Conservation (phyloP, 2,888 invertebrate species). For the Drosophila infuscata region DNA sequence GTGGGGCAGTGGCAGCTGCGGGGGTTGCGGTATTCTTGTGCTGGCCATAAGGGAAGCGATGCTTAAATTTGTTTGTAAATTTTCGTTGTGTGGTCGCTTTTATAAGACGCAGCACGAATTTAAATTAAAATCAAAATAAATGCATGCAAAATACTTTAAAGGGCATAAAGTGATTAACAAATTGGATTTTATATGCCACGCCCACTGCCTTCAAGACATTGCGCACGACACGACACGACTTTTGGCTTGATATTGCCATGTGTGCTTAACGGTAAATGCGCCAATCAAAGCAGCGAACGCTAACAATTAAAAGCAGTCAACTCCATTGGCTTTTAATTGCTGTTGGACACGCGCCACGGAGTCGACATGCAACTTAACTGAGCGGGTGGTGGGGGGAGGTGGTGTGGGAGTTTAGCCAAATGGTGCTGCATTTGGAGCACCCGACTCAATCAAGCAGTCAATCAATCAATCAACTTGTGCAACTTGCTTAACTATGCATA, state of each 20-base stretch:
- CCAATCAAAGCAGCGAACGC: conserved; percentile 67
- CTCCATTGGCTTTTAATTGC: conserved; percentile 72
- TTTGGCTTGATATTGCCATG: conserved; percentile 43
- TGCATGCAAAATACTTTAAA: conserved; percentile 29
- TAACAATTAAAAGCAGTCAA: conserved; percentile 70
- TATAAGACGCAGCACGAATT: conserved; percentile 33
- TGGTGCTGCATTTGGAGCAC: conserved; percentile 8
- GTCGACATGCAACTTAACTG: conserved; percentile 26
- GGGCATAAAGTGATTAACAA: conserved; percentile 68
- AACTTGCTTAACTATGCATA: conserved; percentile 73
- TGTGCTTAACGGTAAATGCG: conserved; percentile 63
- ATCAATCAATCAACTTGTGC: conserved; percentile 73
- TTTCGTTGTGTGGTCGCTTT: conserved; percentile 40
- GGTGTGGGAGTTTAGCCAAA: not conserved
- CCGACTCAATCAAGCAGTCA: conserved; percentile 67
- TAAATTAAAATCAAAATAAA: conserved; percentile 54
- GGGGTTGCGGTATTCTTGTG: conserved; percentile 19
- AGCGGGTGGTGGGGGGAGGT: not conserved
- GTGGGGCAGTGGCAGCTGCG: not conserved
- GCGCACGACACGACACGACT: conserved; percentile 5
- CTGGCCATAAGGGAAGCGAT: conserved; percentile 62
- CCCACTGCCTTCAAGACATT: conserved; percentile 17
- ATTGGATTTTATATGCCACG: conserved; percentile 20
- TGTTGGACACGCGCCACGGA: conserved; percentile 59
- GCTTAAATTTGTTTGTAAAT: conserved; percentile 53